A percentile compares a stretch with the other conserved stretches of the same genome.
phyloP scores from a whole-genome alignment of 2,888 invertebrate genomes.

The Selenia dentaria region DNA sequence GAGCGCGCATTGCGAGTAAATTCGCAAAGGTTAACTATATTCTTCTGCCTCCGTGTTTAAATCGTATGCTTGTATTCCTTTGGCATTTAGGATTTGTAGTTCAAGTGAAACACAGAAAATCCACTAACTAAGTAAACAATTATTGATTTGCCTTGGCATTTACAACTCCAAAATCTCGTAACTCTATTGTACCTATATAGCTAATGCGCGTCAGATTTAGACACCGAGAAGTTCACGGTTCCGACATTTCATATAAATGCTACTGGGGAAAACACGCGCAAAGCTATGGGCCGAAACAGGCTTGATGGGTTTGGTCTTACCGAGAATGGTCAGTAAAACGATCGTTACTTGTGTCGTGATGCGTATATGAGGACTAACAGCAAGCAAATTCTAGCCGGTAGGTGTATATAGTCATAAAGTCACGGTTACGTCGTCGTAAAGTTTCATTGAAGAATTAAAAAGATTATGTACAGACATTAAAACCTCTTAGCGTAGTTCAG shows the following conservation, averaged over 20 bases:
- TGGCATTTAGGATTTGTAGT: neutral
- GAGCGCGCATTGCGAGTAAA: constrained; percentile 6
- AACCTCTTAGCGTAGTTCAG: neutral
- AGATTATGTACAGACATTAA: neutral
- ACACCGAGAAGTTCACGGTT: constrained; percentile 22
- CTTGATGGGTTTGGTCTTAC: constrained; percentile 21
- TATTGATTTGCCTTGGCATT: constrained; percentile 44
- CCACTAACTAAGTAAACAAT: neutral
- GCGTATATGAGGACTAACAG: constrained; percentile 27
- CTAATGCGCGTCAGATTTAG: constrained; percentile 4
- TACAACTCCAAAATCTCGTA: constrained; percentile 19
- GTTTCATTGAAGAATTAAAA: constrained; percentile 26
- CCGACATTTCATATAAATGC: constrained; percentile 43
- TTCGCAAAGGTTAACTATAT: constrained; percentile 15
- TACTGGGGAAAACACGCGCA: constrained; percentile 8
- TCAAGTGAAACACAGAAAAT: neutral
- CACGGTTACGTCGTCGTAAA: constrained; percentile 30
- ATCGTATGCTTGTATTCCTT: neutral
- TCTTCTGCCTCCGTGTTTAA: constrained; percentile 12
- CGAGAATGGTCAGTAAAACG: constrained; percentile 44
- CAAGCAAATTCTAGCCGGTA: constrained; percentile 21
- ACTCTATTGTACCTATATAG: too few species aligned
- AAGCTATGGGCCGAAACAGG: constrained; percentile 17
- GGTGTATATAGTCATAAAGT: constrained; percentile 32
- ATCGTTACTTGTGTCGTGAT: constrained; percentile 35